Conservation (phyloP, 2,888 invertebrate species). For the Parascotia fuliginaria region DNA sequence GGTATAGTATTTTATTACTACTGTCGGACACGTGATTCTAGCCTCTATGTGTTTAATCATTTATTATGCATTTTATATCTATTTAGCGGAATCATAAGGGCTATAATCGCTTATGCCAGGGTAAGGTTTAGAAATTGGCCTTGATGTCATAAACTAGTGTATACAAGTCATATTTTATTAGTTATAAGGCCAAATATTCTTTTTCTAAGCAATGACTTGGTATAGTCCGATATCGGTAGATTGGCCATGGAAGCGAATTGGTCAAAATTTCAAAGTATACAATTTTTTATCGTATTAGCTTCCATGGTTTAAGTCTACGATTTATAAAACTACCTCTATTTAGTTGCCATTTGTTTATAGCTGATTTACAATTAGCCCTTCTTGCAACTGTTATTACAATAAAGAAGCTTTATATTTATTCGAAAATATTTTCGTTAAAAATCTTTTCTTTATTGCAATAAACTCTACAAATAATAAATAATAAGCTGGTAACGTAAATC, state of each 20-base stretch:
- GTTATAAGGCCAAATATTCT: conserved; percentile 6
- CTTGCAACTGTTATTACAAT: conserved; percentile 29
- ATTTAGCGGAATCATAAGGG: conserved; percentile 25
- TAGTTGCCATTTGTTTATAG: conserved; percentile 53
- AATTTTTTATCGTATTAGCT: conserved; percentile 29
- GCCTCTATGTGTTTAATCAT: conserved; percentile 23
- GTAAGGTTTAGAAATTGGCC: conserved; percentile 12
- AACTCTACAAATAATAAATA: conserved; percentile 30
- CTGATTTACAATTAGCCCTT: conserved; percentile 54
- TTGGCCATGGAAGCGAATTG: conserved; percentile 63
- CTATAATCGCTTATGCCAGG: conserved; percentile 38
- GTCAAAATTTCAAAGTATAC: conserved; percentile 53
- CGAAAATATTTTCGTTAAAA: not conserved
- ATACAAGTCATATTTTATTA: conserved; percentile 18
- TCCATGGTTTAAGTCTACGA: conserved; percentile 49
- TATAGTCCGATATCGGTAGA: conserved; percentile 35
- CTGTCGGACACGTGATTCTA: conserved; percentile 40
- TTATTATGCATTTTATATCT: conserved; percentile 31
- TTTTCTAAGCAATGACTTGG: conserved; percentile 13
- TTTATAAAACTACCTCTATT: conserved; percentile 62
- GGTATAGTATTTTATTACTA: conserved; percentile 43
- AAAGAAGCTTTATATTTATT: conserved; percentile 23
- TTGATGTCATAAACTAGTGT: conserved; percentile 2
- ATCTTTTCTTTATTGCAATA: conserved; percentile 35
- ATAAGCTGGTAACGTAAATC: conserved; percentile 59